A percentile compares a stretch with the other conserved stretches of the same genome.
phyloP scores from a whole-genome alignment of 1,140 invertebrate species.

The Lysiphlebus fabarum region DNA sequence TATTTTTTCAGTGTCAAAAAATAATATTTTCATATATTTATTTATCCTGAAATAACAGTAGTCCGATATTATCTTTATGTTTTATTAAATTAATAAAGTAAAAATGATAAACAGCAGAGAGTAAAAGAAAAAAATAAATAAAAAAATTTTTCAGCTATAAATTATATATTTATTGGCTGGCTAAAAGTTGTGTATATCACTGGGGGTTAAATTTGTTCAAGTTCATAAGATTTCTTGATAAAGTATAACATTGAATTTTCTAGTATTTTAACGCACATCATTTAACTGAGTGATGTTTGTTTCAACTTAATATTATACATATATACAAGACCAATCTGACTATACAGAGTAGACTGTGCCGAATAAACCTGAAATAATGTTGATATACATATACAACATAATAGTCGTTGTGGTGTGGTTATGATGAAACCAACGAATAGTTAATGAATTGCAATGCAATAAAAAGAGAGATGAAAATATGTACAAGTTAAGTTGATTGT shows the following conservation, averaged over 20 bases:
- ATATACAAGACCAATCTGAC: no score
- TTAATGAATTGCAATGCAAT: background rate
- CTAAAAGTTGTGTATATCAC: no score
- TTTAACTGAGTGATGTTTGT: constrained; percentile 27
- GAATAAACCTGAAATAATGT: no score
- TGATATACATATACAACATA: background rate
- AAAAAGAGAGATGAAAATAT: constrained; percentile 4
- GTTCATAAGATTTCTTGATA: constrained; percentile 17
- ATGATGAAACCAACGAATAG: constrained; percentile 4
- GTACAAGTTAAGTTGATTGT: background rate
- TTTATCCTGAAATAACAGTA: constrained; percentile 9
- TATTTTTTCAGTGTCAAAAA: no score
- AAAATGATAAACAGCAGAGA: constrained; percentile 8
- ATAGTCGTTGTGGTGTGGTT: constrained; percentile 13
- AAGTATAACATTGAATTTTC: constrained; percentile 15
- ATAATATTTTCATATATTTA: no score
- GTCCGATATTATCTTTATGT: background rate
- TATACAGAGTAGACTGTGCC: no score
- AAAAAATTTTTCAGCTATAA: background rate
- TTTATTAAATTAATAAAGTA: no score
- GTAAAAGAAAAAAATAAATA: background rate
- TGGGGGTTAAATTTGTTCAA: background rate
- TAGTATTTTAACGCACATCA: constrained; percentile 25
- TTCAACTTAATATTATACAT: background rate
- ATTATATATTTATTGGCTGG: no score